A percentile compares a stretch with the other conserved stretches of the same genome.
These are phyloP conservation scores for Scaptomyza pallida DNA, from an alignment of 1,140 invertebrate species.

Conservation along the genomic window DNA sequence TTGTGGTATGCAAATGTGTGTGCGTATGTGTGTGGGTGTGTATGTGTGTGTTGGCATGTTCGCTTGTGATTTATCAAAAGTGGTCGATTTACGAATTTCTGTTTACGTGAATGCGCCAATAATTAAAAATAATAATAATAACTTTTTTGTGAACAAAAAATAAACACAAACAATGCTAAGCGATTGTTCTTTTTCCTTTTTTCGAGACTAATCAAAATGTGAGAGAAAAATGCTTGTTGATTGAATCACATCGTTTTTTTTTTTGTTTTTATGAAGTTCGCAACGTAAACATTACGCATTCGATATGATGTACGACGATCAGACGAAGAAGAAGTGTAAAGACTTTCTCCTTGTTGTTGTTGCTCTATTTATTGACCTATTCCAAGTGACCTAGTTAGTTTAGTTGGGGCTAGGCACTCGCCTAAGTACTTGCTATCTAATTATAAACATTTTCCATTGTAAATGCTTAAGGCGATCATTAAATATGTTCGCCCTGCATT, in stretches of 20 bases:
- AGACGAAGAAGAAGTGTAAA: no score
- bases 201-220: not conserved
- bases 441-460: slow-evolving; percentile 63
- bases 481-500: slow-evolving; percentile 37
- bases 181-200: slow-evolving; percentile 2
- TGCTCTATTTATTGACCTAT: slow-evolving; percentile 26
- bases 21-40: slow-evolving; percentile 16
- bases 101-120: slow-evolving; percentile 43
- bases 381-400: slow-evolving; percentile 32
- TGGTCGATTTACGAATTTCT: slow-evolving; percentile 57
- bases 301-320: not conserved
- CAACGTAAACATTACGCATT: not conserved
- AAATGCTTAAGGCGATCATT: slow-evolving; percentile 50
- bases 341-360: slow-evolving; percentile 5
- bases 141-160: slow-evolving; percentile 20
- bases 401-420: slow-evolving; percentile 10
- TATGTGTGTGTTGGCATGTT: not conserved
- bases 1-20: slow-evolving; percentile 27
- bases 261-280: not conserved
- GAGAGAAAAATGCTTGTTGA: not conserved
- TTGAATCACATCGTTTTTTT: no score
- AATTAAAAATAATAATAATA: slow-evolving; percentile 66
- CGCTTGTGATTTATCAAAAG: slow-evolving; percentile 66
- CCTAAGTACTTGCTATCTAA: slow-evolving; percentile 30
- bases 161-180: slow-evolving; percentile 30